Conservation (phyloP, 2,797 vertebrate genomes). For the Remorina albescens region DNA sequence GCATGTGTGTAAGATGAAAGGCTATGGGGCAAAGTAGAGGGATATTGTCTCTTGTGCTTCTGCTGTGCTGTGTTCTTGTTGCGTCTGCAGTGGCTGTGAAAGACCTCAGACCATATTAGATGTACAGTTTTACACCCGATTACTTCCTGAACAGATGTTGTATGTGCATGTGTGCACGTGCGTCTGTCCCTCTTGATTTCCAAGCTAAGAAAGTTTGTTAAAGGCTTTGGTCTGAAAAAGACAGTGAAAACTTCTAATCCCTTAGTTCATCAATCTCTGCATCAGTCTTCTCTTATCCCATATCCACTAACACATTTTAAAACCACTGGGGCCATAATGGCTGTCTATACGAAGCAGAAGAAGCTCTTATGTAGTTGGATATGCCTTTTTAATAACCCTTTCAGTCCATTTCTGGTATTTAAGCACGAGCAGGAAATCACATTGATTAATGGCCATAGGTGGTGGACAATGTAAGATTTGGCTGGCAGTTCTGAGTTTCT, state of each 20-base stretch:
- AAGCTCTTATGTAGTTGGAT: slow-evolving; percentile 52
- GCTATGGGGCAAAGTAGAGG: slow-evolving; percentile 30
- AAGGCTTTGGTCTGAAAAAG: slow-evolving; percentile 57
- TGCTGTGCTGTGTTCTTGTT: slow-evolving; percentile 28
- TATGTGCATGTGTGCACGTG: too few relatives aligned
- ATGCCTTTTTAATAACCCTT: slow-evolving; percentile 66
- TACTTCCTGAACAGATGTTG: slow-evolving; percentile 24
- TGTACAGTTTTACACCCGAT: slow-evolving; percentile 24
- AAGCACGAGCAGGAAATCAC: slow-evolving; percentile 18
- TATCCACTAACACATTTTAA: slow-evolving; percentile 52
- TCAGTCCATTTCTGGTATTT: slow-evolving; percentile 49
- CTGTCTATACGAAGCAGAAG: slow-evolving; percentile 33
- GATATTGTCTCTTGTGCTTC: slow-evolving; percentile 27
- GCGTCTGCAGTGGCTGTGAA: slow-evolving; percentile 34
- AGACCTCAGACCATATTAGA: slow-evolving; percentile 9
- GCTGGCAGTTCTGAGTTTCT: slow-evolving; percentile 2
- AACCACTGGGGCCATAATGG: slow-evolving; percentile 41
- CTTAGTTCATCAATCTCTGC: slow-evolving; percentile 43
- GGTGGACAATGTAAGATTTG: slow-evolving; percentile 14
- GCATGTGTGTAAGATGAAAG: slow-evolving; percentile 36
- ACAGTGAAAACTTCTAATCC: slow-evolving; percentile 62
- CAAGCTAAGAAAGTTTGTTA: slow-evolving; percentile 56
- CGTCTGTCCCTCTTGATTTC: slow-evolving; percentile 49
- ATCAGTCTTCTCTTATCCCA: slow-evolving; percentile 38
- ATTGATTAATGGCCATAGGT: slow-evolving; percentile 29